Evolutionary conservation across 2,888 invertebrate species (phyloP), one percentile per base, ranked within the genome.

Genomic region (Drosophila nigricruria): DNA sequence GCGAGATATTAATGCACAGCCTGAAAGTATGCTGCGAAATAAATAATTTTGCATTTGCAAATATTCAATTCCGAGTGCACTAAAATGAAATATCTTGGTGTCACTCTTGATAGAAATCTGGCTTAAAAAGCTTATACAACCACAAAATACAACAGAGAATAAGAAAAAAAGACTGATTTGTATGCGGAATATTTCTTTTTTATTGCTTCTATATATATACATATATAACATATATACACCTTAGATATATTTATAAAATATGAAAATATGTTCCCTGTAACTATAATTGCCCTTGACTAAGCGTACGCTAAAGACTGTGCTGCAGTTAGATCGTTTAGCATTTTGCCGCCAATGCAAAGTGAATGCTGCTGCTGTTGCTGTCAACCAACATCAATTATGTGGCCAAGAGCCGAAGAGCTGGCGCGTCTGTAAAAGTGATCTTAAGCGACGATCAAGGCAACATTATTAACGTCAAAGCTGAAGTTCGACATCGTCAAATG

Each of bases 391-490:
- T 57, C 64, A 84, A 83, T 80, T 74, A 78, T 49, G 52, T 49
- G 62, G 56, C 50, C 56, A 58, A 63, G 43, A 62, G 47, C 54
- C 5, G 50, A 62, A 63, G 64, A 60, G 34, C 38, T 42, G 18
- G 50, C 32, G 50, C 53, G 47, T 57, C 50, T 70, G 67, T 36
- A 23, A 68, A 70, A 64, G 85, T 80, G 80, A 77, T 79, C 79
- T 66, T 66, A 71, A 14, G 32, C 79, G 62, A 70, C 65, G 80
- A 83, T 88, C 82, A 88, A 85, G 88, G 88, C 77, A 77, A 88
- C 53, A 53, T 38, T 38, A 38, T 38, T 57, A 58, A 54, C 54
- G 52, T 63, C 34, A 45, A 27, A 47, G 38, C 62, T 71, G 59
- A 42, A 63, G 63, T 56, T 67, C 56, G 64, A 49, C 65, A 63